Evolutionary conservation across 2,797 vertebrate genomes (phyloP), one percentile per base, ranked within the genome.

Genomic region (Taenioides sp.): DNA sequence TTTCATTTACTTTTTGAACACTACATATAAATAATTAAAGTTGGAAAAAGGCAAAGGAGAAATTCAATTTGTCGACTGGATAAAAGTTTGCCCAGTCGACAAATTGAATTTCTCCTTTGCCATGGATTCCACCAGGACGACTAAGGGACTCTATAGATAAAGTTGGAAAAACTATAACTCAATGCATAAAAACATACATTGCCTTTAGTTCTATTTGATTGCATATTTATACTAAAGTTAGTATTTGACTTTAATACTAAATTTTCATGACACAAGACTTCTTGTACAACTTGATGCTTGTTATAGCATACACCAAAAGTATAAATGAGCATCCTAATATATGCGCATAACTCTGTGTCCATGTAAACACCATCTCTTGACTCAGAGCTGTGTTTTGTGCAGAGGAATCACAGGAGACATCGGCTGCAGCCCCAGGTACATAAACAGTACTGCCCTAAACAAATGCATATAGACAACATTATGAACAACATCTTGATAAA

Each of bases 381-480:
- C 58, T 55, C 5, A 9, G 60, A 65, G n/a, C 22, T 22, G 52
- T 54, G 34, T 59, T 27, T 62, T 25, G n/a, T 49, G 65, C 67
- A 67, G 58, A 69, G 49, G n/a, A 28, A 40, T 28, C 52, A 43
- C 47, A 67, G 27, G 52, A 52, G 59, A 64, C 57, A 54, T 1
- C 2, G 2, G 40, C 50, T 64, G 68, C 37, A 40, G 55, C 60
- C 54, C 43, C 67, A 11, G 5, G 25, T 73, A 66, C 72, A 77
- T 74, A 81, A 72, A 28, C 69, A 70, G 18, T 22, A 67, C 43
- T 65, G 25, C 31, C 12, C 62, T 18, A 37, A 60, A 59, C 61
- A 40, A 47, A 69, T 67, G 58, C 25, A 61, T 25, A 49, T 40
- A 52, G 40, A 63, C 12, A 58, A 58, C 11, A 16, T 47, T 47